These are phyloP conservation scores for Brachionus calyciflorus DNA, from an alignment of 1,140 invertebrate genomes.

Conservation along the genomic window DNA sequence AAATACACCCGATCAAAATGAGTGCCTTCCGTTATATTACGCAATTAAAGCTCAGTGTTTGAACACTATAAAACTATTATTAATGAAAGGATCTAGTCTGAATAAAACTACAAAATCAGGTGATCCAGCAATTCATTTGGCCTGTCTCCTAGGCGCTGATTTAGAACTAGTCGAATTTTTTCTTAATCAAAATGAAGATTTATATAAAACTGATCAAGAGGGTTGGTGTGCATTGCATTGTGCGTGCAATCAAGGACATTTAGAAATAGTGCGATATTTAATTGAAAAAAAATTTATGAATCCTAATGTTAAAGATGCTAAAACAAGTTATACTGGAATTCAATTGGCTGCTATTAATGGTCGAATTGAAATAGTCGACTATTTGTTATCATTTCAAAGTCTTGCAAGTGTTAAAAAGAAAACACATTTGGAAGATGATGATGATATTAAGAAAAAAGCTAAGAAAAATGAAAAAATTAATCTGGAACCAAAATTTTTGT, in stretches of 20 bases:
- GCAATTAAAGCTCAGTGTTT: slow-evolving; percentile 26
- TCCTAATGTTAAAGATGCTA: slow-evolving; percentile 32
- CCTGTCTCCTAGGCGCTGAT: not conserved
- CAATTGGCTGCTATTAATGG: slow-evolving; percentile 40
- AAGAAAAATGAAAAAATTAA: not conserved
- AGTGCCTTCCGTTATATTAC: slow-evolving; percentile 35
- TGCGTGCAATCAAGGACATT: slow-evolving; percentile 44
- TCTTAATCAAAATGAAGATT: not conserved
- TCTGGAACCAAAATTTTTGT: not conserved
- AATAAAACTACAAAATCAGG: slow-evolving; percentile 27
- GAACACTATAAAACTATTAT: not conserved
- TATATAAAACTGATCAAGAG: slow-evolving; percentile 37
- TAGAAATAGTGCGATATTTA: slow-evolving; percentile 21
- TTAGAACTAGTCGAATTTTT: slow-evolving; percentile 1
- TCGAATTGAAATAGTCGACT: not conserved
- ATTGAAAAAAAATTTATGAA: slow-evolving; percentile 42
- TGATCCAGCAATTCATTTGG: slow-evolving; percentile 44
- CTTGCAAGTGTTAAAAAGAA: not conserved
- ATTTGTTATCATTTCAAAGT: slow-evolving; percentile 2
- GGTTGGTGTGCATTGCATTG: slow-evolving; percentile 27
- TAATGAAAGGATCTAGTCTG: not conserved
- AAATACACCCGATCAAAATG: slow-evolving; percentile 30
- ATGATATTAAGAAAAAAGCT: not conserved
- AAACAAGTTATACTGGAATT: slow-evolving; percentile 11
- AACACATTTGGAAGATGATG: too few species aligned